Conservation (phyloP, 2,797 vertebrate species). For the Phoxinus dragarum region DNA sequence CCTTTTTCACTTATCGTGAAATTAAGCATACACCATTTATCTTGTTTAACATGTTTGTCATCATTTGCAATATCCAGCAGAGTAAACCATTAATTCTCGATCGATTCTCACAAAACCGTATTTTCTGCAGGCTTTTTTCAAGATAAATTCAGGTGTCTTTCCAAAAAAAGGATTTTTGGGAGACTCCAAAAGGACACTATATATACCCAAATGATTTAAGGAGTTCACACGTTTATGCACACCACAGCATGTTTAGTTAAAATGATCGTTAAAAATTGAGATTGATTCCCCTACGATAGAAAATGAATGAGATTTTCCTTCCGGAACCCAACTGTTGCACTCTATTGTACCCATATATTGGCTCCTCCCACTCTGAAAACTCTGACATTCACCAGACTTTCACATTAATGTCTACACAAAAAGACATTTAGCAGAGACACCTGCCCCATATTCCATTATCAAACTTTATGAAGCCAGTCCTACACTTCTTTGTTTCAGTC, state of each 20-base stretch:
- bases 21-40: neutral
- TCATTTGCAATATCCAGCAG: neutral
- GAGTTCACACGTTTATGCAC: neutral
- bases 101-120: neutral
- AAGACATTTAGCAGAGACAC: constrained; percentile 2
- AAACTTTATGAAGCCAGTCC: neutral
- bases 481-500: neutral
- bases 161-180: neutral
- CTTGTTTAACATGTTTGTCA: neutral
- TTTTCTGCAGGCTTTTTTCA: neutral
- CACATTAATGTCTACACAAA: constrained; percentile 22
- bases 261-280: neutral
- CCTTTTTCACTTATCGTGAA: too few species aligned
- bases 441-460: constrained; percentile 13
- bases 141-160: neutral
- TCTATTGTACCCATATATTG: neutral
- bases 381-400: constrained; percentile 5
- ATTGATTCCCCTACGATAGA: neutral
- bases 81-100: neutral
- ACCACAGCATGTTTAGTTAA: neutral
- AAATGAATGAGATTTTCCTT: neutral
- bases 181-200: neutral
- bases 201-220: neutral
- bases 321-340: neutral
- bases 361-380: constrained; percentile 10